These are phyloP conservation scores for Erannis defoliaria DNA, from an alignment of 2,888 invertebrate species.

Conservation along the genomic window DNA sequence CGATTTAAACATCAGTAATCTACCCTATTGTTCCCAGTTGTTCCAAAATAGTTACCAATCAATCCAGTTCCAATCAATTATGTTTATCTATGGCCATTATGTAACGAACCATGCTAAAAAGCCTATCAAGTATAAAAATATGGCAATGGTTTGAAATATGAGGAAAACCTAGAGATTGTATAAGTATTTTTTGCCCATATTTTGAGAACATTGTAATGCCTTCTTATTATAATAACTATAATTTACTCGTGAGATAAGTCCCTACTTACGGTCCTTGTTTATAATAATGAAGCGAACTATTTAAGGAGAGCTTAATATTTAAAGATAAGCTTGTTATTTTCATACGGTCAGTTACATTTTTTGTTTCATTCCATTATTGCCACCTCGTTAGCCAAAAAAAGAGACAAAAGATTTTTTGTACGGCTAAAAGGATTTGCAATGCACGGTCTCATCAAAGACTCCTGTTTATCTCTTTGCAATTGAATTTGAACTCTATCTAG, in stretches of 20 bases:
- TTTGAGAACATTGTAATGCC: no score
- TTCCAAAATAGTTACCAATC: no score
- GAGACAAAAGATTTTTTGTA: slow-evolving; percentile 61
- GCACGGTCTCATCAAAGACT: slow-evolving; percentile 62
- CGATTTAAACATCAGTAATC: no score
- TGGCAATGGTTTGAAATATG: no score
- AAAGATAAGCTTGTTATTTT: slow-evolving; percentile 49
- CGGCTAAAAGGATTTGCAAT: slow-evolving; percentile 61
- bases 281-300: slow-evolving; percentile 12
- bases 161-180: no score
- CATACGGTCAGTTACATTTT: slow-evolving; percentile 46
- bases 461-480: slow-evolving; percentile 47
- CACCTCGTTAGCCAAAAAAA: slow-evolving; percentile 62
- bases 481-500: slow-evolving; percentile 37
- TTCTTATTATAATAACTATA: background rate
- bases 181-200: no score
- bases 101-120: no score
- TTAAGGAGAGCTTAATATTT: slow-evolving; percentile 15
- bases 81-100: no score
- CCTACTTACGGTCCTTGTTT: background rate
- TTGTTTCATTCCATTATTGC: slow-evolving; percentile 55
- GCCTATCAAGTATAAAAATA: no score
- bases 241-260: background rate
- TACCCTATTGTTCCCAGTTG: no score
- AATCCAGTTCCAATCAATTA: no score